phyloP scores from a whole-genome alignment of 2,888 invertebrate species.

The Chrysolina haemoptera region DNA sequence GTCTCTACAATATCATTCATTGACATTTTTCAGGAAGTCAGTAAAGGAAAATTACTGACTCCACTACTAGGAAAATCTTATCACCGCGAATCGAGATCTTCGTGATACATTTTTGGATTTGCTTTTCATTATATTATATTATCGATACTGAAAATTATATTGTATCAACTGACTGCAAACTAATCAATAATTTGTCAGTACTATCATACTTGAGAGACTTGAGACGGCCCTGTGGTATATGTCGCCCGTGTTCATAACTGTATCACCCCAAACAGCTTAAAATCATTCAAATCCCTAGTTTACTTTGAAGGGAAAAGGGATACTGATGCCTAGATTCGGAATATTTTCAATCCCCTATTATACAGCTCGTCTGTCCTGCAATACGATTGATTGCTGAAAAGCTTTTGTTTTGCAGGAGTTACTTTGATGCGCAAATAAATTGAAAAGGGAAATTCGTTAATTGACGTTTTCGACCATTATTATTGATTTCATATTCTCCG shows the following conservation, averaged over 20 bases:
- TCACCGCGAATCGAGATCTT: too few relatives aligned
- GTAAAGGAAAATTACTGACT: too few relatives aligned
- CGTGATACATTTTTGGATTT: too few relatives aligned
- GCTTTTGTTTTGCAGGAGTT: not conserved
- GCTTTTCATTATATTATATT: too few relatives aligned
- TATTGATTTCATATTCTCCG: too few relatives aligned
- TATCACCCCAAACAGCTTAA: conserved; percentile 18
- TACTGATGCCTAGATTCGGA: conserved; percentile 20
- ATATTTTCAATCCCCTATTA: conserved; percentile 20
- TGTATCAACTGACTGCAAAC: too few relatives aligned
- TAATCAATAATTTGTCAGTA: not conserved
- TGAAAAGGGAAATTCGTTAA: not conserved
- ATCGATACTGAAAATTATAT: too few relatives aligned
- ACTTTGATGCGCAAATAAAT: not conserved
- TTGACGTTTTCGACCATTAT: not conserved
- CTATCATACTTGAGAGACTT: not conserved
- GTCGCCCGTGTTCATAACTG: conserved; percentile 14
- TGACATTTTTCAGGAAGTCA: too few relatives aligned
- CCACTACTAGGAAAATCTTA: too few relatives aligned
- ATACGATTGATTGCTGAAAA: conserved; percentile 3
- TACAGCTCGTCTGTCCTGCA: conserved; percentile 4
- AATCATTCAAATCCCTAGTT: conserved; percentile 20
- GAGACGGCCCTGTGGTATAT: conserved; percentile 9
- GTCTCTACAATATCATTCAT: too few relatives aligned
- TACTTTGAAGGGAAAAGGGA: conserved; percentile 18